A percentile compares a stretch with the other conserved stretches of the same genome.
Conservation (phyloP, 2,113 vertebrate genomes). For the Melanostigma gelatinosum region DNA sequence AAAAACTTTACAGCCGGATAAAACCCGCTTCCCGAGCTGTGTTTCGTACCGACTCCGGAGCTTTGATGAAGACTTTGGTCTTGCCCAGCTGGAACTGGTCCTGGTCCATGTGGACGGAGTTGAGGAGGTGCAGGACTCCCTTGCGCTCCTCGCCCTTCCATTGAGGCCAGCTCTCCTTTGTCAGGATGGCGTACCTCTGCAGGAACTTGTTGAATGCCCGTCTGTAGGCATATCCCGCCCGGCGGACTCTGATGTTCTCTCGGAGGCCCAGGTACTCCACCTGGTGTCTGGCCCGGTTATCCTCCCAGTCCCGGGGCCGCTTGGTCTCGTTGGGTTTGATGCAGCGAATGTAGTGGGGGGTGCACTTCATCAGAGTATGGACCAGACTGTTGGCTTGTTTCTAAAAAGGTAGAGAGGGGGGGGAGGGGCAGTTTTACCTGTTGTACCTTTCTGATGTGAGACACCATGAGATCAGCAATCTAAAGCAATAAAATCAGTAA, state of each 20-base stretch:
- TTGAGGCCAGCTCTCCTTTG: slow-evolving; percentile 83
- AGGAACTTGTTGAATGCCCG: slow-evolving; percentile 85
- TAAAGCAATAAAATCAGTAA: background rate
- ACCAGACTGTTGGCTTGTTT: slow-evolving; percentile 88
- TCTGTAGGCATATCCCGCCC: slow-evolving; percentile 86
- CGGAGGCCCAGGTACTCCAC: slow-evolving; percentile 87
- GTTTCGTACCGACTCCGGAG: slow-evolving; percentile 85
- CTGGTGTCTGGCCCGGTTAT: slow-evolving; percentile 84
- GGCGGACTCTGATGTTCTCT: slow-evolving; percentile 86
- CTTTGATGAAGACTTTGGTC: slow-evolving; percentile 88
- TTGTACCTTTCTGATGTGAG: background rate
- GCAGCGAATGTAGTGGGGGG: slow-evolving; percentile 88
- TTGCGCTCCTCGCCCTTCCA: slow-evolving; percentile 84
- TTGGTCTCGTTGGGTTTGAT: slow-evolving; percentile 89
- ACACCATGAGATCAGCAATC: background rate
- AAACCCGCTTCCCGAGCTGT: background rate
- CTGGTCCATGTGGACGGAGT: slow-evolving; percentile 86
- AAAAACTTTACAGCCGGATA: no score
- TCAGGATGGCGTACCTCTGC: slow-evolving; percentile 88
- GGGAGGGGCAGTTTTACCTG: background rate
- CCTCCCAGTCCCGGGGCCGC: slow-evolving; percentile 85
- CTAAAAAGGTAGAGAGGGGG: slow-evolving; percentile 48
- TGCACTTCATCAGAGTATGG: slow-evolving; percentile 87
- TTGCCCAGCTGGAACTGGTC: slow-evolving; percentile 89
- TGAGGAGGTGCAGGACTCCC: slow-evolving; percentile 86